These are phyloP conservation scores for Coryphaenoides rupestris DNA, from an alignment of 2,113 vertebrate species.

Conservation along the genomic window DNA sequence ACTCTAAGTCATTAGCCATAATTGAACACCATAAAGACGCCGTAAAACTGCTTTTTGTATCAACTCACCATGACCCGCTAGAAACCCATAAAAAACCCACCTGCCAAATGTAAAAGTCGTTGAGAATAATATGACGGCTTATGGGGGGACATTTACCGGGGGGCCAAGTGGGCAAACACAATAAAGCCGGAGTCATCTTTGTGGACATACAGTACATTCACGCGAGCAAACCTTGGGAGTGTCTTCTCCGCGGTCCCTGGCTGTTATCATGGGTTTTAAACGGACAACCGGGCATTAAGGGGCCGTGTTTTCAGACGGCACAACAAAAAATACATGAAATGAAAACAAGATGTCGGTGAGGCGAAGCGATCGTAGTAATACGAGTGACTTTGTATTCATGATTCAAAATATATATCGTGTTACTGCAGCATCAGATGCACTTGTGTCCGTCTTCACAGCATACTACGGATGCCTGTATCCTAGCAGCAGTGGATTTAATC, in stretches of 20 bases:
- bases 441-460: too few relatives aligned
- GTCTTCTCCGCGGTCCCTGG: conserved; percentile 35
- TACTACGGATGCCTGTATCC: too few relatives aligned
- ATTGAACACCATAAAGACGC: conserved; percentile 57
- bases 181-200: conserved; percentile 50
- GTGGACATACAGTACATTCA: conserved; percentile 49
- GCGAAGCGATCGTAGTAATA: too few relatives aligned
- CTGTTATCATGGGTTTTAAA: too few relatives aligned
- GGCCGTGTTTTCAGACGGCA: too few relatives aligned
- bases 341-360: too few relatives aligned
- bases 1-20: conserved; percentile 56
- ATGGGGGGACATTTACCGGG: conserved; percentile 61
- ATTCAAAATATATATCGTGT: too few relatives aligned
- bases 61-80: conserved; percentile 35
- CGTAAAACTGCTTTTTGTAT: conserved; percentile 56
- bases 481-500: too few relatives aligned
- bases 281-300: neutral
- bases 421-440: too few relatives aligned
- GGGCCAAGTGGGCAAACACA: conserved; percentile 59
- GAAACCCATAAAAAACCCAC: conserved; percentile 38
- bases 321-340: too few relatives aligned
- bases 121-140: too few relatives aligned
- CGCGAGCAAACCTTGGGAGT: conserved; percentile 45
- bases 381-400: too few relatives aligned
- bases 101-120: conserved; percentile 62